Percentiles rank a stretch among this genome's conserved stretches.
phyloP scores from a whole-genome alignment of 2,113 vertebrate species.

The Quiscalus mexicanus region DNA sequence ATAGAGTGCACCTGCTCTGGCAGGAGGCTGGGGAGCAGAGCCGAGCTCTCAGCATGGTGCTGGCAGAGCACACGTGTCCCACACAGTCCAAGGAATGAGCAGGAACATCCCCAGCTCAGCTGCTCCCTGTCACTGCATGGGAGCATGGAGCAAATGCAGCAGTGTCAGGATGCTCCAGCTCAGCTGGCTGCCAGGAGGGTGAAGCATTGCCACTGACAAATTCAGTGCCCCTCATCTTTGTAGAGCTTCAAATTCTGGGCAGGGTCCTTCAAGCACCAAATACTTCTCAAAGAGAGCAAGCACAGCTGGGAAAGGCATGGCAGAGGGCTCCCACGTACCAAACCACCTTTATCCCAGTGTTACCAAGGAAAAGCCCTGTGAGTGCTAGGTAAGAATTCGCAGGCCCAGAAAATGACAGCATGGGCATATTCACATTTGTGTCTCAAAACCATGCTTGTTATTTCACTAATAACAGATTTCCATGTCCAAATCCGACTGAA shows the following conservation, averaged over 20 bases:
- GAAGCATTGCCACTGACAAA: neutral
- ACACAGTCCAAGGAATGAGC: neutral
- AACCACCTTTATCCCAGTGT: neutral
- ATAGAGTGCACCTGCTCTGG: neutral
- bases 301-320: neutral
- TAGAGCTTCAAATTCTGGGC: neutral
- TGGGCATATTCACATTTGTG: fast-evolving
- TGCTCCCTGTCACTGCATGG: neutral
- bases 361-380: neutral
- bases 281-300: neutral
- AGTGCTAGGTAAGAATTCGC: neutral
- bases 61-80: neutral
- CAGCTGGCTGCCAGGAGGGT: neutral
- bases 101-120: neutral
- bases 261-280: neutral
- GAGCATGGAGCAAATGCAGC: neutral
- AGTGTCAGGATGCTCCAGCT: fast-evolving
- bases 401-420: neutral
- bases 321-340: neutral
- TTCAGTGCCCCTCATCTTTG: neutral
- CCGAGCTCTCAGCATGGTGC: fast-evolving
- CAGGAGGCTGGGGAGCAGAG: neutral
- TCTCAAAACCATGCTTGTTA: neutral
- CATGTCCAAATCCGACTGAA: neutral
- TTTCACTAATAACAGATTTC: constrained; percentile 17